Base-by-base conservation (phyloP, 2,888 invertebrate species). In the Germaria angustata region DNA sequence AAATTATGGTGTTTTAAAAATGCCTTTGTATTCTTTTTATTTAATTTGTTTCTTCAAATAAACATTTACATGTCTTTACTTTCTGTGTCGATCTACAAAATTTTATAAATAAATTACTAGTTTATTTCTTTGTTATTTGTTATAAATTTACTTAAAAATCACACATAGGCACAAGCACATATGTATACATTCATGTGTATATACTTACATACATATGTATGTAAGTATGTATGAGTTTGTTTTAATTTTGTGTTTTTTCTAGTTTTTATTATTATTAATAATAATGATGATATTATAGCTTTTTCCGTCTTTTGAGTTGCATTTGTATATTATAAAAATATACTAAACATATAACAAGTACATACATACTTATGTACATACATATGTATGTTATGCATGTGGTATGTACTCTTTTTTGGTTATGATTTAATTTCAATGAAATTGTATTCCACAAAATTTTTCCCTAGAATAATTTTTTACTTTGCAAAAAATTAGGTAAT, bases 81-180 rank as follows among this genome's bases (percentile, higher is more conserved):
- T 53, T 20, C 28, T 41, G 55, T 57, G 17, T 28, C 36, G 55
- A 17, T 55, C 4, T 39, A 44, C 28, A 15, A 68, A 53, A 13
- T 41, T 15, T 61, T 32, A 39, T 44, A 44, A 32, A 68, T 68
- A 41, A 17, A 39, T 55, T 53, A n/a, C 32, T 49, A 22, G 32
- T 61, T n/a, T 65, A 15, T 55, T 44, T 53, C 49, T 73, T 53
- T 75, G 44, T 63, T 55, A n/a, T 55, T 46, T 53, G 17, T 17
- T 39, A 41, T 11, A 46, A 36, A n/a, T 59, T 49, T 59, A 61
- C 13, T 59, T 24, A n/a, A 61, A n/a, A 72, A 5, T 13, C 4
- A 28, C n/a, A 34, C 17, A 15, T 9, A 20, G 3, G 6, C 28
- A 28, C 6, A 28, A 3, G 6, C 28, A 28, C 3, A 28, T 28